Conservation (phyloP, 1,140 invertebrate genomes). For the Drosophila santomea region DNA sequence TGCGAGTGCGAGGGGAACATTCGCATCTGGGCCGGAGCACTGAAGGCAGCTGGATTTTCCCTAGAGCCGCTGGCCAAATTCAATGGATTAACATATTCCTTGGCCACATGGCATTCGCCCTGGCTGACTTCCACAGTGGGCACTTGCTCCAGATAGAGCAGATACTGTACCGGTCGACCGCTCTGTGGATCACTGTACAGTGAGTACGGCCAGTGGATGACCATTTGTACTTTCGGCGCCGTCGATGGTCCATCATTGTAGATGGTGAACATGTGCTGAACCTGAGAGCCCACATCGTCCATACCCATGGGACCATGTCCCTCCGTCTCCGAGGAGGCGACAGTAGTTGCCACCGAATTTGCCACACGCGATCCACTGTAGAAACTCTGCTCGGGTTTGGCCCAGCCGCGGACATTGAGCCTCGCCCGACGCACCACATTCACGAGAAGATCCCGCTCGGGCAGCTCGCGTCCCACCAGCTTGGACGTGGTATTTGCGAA, state of each 20-base stretch:
- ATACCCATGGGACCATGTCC: slow-evolving; percentile 89
- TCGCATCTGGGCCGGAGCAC: slow-evolving; percentile 65
- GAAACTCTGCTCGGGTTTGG: slow-evolving; percentile 91
- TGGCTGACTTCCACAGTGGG: slow-evolving; percentile 90
- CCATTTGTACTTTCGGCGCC: slow-evolving; percentile 91
- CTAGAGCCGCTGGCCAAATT: slow-evolving; percentile 86
- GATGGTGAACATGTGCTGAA: slow-evolving; percentile 94
- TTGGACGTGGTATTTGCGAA: slow-evolving; percentile 95
- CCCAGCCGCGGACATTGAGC: slow-evolving; percentile 90
- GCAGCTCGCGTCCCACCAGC: slow-evolving; percentile 86
- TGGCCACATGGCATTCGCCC: slow-evolving; percentile 87
- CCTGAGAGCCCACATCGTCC: slow-evolving; percentile 93
- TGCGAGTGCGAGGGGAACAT: slow-evolving; percentile 43
- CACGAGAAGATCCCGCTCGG: slow-evolving; percentile 87
- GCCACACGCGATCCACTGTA: slow-evolving; percentile 90
- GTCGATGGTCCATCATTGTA: slow-evolving; percentile 95
- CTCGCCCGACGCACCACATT: slow-evolving; percentile 93
- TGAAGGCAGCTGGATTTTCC: slow-evolving; percentile 28
- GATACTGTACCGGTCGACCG: slow-evolving; percentile 91
- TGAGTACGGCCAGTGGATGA: slow-evolving; percentile 95
- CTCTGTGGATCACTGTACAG: slow-evolving; percentile 89
- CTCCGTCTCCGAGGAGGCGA: slow-evolving; percentile 63
- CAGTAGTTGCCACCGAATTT: slow-evolving; percentile 83
- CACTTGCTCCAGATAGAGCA: slow-evolving; percentile 93
- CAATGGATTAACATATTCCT: slow-evolving; percentile 89